Evolutionary conservation across 2,888 invertebrate genomes (phyloP), one percentile per base, ranked within the genome.

Genomic region (Itoplectis maculator): DNA sequence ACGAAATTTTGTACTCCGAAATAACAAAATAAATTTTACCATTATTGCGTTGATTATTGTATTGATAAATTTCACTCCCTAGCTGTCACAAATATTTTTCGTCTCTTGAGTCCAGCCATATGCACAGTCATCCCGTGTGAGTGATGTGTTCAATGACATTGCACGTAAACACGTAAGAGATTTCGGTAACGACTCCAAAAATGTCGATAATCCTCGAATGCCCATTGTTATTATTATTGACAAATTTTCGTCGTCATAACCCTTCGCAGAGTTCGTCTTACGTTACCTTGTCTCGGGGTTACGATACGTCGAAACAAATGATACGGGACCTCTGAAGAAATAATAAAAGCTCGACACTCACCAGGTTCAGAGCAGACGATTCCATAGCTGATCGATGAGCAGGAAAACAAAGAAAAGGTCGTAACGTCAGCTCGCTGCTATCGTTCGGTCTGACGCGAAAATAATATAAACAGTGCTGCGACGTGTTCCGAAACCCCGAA

Each of bases 301-400:
- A 20, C 23, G 40, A 69, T 74, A 35, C 9, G 51, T 70, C 11
- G 18, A 37, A 47, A 20, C 9, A 18, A 11, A 23, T 42, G 59
- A 74, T 20, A 70, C 42, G 9, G 18, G 18, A 37, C 20, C 18
- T 78, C n/a, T 35, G 40, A 61, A 18, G 1, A 20, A 29, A 65
- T 65, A 23, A 69, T 35, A 9, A 59, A 66, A 29, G 20, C 18
- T 66, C 51, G 42, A 56, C 51, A 83, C 87, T 90, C 82, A 90
- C 91, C 82, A 87, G 74, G 81, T 91, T 91, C 85, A 91, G 86
- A 84, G 88, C 84, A 83, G 90, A 90, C 84, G 85, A 88, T 86
- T 91, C 91, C 91, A 91, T 91, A 65, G 86, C 82, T 86, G 84
- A 86, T 84, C 83, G 85, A 85, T 78, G 84, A 81, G 47, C 81